These are phyloP conservation scores for Geotrypetes seraphini DNA, from an alignment of 2,797 vertebrate species.

Conservation along the genomic window DNA sequence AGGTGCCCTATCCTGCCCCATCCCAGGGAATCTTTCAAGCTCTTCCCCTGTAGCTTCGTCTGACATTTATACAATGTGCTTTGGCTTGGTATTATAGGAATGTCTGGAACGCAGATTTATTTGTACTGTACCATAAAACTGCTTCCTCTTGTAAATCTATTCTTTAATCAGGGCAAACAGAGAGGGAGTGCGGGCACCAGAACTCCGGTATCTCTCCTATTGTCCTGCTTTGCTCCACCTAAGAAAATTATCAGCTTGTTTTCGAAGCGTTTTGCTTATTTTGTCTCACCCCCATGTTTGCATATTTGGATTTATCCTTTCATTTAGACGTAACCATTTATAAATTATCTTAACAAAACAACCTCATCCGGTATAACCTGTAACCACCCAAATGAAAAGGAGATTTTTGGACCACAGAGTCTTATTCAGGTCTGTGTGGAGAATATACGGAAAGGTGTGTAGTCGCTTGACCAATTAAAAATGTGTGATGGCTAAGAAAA, in stretches of 20 bases:
- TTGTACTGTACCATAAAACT: conserved; percentile 23
- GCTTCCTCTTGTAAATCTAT: conserved; percentile 8
- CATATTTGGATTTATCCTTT: not conserved
- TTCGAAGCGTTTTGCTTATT: too few species aligned
- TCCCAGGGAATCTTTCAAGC: too few species aligned
- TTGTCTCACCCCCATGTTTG: too few species aligned
- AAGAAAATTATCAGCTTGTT: too few species aligned
- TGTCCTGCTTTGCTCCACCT: not conserved
- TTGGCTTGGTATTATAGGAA: not conserved
- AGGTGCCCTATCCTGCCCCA: too few species aligned
- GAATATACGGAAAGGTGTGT: too few species aligned
- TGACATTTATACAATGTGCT: not conserved
- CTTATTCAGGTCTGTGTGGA: too few species aligned
- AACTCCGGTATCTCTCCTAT: not conserved
- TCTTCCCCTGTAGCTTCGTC: conserved; percentile 5
- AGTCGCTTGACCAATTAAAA: too few species aligned
- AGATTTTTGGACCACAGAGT: too few species aligned
- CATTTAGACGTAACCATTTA: not conserved
- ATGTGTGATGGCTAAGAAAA: too few species aligned
- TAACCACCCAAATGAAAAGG: not conserved
- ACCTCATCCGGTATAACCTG: not conserved
- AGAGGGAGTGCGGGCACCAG: conserved; percentile 11
- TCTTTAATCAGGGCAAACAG: conserved; percentile 23
- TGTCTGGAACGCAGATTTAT: conserved; percentile 13
- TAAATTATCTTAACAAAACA: not conserved